A percentile compares a stretch with the other conserved stretches of the same genome.
Conservation (phyloP, 2,113 vertebrate genomes). For the Gymnobelideus leadbeateri region DNA sequence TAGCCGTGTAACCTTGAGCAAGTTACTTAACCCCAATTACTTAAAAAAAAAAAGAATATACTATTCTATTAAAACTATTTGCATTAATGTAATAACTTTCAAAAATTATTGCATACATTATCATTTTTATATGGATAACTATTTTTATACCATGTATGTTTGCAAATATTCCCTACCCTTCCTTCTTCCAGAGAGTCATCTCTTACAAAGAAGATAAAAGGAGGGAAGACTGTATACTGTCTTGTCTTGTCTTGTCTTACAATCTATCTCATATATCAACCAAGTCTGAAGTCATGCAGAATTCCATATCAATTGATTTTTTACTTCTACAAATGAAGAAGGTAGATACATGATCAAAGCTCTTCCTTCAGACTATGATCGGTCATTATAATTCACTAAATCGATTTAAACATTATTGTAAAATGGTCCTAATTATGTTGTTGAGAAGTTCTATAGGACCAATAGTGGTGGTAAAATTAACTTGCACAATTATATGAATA, state of each 20-base stretch:
- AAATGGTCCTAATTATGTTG: not conserved
- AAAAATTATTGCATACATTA: not conserved
- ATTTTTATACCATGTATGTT: not conserved
- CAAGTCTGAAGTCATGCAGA: not conserved
- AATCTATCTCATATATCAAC: not conserved
- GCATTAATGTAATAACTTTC: no score
- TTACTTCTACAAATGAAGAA: not conserved
- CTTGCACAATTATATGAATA: conserved; percentile 61
- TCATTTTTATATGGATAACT: not conserved
- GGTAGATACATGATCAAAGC: not conserved
- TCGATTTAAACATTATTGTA: not conserved
- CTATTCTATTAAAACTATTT: not conserved
- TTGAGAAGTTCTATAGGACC: not conserved
- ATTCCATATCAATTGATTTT: not conserved
- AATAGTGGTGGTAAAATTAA: conserved; percentile 57
- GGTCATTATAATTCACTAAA: not conserved
- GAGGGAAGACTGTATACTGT: no score
- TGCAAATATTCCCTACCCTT: not conserved
- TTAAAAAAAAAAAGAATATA: no score
- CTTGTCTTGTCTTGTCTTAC: no score
- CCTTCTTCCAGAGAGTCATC: not conserved
- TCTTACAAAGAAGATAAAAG: not conserved
- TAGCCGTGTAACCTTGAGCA: no score
- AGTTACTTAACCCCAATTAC: no score
- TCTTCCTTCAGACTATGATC: not conserved